phyloP scores from a whole-genome alignment of 2,113 vertebrate genomes.

The Pseudorectes ferrugineus region DNA sequence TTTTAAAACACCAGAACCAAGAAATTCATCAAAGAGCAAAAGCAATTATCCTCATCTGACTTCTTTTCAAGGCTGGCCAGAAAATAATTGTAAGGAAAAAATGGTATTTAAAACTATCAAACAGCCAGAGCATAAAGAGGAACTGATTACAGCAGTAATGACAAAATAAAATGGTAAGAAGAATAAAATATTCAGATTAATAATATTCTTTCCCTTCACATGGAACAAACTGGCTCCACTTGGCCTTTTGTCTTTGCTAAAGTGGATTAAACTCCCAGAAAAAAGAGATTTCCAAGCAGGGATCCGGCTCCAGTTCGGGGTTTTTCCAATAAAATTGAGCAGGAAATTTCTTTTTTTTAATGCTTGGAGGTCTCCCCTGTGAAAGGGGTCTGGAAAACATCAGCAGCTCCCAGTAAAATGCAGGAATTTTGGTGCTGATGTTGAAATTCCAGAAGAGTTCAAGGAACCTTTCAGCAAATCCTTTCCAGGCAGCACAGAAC shows the following conservation, averaged over 20 bases:
- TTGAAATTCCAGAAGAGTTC: background rate
- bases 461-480: background rate
- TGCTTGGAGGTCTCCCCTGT: background rate
- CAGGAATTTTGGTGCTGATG: background rate
- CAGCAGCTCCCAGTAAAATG: background rate
- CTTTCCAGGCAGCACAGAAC: background rate
- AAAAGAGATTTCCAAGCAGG: background rate
- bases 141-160: slow-evolving; percentile 19
- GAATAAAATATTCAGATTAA: background rate
- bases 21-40: background rate
- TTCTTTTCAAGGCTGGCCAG: background rate
- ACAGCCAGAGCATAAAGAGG: background rate
- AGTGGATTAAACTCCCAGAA: background rate
- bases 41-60: background rate
- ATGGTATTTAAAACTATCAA: background rate
- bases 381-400: background rate
- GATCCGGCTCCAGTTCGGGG: background rate
- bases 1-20: background rate
- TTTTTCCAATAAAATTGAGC: background rate
- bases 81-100: background rate
- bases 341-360: background rate
- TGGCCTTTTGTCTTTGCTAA: background rate
- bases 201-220: background rate
- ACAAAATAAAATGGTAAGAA: background rate
- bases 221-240: background rate